phyloP scores from a whole-genome alignment of 2,888 invertebrate genomes.

The Parnassius glacialis region DNA sequence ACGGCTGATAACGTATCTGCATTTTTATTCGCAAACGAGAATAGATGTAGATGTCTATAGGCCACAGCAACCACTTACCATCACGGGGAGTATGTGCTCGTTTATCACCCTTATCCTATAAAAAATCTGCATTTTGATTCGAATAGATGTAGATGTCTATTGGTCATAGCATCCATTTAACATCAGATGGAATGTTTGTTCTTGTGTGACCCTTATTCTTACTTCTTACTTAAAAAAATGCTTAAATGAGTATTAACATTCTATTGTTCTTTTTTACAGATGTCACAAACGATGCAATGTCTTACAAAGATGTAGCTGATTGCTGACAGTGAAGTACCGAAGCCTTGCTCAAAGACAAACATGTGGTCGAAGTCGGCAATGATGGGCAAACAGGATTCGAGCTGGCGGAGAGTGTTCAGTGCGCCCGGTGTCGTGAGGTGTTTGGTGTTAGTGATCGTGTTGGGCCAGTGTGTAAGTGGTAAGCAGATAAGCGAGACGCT shows the following conservation, averaged over 20 bases:
- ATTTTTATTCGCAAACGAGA: too few species aligned
- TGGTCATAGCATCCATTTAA: too few species aligned
- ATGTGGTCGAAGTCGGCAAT: conserved; percentile 40
- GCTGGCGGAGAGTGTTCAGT: conserved; percentile 52
- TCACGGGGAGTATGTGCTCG: too few species aligned
- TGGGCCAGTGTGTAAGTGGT: conserved; percentile 50
- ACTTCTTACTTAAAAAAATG: too few species aligned
- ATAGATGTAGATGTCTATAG: too few species aligned
- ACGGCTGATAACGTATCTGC: too few species aligned
- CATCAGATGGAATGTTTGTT: too few species aligned
- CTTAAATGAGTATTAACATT: not conserved
- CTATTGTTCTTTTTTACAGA: conserved; percentile 38
- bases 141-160: too few species aligned
- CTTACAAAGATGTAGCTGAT: conserved; percentile 41
- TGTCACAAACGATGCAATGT: conserved; percentile 35
- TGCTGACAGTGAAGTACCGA: not conserved
- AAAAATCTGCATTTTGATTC: too few species aligned
- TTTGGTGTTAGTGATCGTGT: conserved; percentile 54
- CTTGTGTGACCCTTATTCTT: too few species aligned
- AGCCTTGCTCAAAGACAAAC: conserved; percentile 27
- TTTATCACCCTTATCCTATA: too few species aligned
- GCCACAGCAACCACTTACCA: too few species aligned
- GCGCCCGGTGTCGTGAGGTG: conserved; percentile 51
- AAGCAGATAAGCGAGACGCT: conserved; percentile 79
- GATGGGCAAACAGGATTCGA: conserved; percentile 58